A percentile compares a stretch with the other conserved stretches of the same genome.
Evolutionary conservation across 2,797 vertebrate genomes (phyloP).

Genomic region (Rhynchonycteris naso): DNA sequence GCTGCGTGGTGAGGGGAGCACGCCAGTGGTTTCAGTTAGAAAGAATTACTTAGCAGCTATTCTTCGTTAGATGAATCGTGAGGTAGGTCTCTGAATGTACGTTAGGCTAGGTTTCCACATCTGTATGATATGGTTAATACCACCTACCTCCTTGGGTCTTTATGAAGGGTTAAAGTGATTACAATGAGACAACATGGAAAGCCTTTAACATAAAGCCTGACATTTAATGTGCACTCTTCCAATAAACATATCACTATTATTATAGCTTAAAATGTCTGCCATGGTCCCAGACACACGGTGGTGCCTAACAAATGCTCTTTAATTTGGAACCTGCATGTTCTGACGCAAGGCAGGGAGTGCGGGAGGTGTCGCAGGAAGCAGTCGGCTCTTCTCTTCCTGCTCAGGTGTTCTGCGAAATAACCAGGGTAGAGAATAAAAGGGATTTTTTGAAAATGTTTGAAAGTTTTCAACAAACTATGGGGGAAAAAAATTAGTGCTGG

Average conservation of each 20-base stretch:
- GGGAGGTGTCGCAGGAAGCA: neutral
- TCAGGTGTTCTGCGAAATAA: neutral
- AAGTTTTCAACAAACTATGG: neutral
- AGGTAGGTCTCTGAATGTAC: neutral
- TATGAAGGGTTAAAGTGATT: neutral
- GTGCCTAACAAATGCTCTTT: neutral
- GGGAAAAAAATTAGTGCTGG: neutral
- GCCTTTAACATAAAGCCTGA: neutral
- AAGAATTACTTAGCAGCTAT: neutral
- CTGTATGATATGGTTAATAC: neutral
- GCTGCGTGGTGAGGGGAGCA: fast-evolving
- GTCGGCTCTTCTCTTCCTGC: fast-evolving
- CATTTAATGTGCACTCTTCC: neutral
- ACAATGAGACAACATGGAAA: neutral
- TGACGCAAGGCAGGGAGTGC: fast-evolving
- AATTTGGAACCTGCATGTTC: neutral
- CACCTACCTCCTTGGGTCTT: neutral
- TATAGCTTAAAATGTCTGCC: neutral
- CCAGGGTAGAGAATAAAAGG: neutral
- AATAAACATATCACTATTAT: neutral
- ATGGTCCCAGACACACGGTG: fast-evolving
- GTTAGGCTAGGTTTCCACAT: neutral
- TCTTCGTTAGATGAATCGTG: neutral
- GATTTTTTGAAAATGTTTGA: neutral
- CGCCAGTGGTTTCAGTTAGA: fast-evolving